Conservation (phyloP, 2,113 vertebrate genomes). For the Galbula dea region DNA sequence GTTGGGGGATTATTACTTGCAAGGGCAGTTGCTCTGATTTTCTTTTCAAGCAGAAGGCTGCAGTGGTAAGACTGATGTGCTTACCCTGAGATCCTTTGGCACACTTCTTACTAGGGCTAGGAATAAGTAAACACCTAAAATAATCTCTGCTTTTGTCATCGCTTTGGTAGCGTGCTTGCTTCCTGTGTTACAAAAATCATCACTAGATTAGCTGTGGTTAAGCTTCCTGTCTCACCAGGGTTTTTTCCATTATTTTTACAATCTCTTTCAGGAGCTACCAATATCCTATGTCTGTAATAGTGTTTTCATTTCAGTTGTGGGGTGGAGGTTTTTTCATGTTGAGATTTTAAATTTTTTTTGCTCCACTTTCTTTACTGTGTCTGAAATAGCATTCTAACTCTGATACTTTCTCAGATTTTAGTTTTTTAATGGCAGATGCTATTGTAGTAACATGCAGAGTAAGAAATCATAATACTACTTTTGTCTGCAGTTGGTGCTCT, state of each 20-base stretch:
- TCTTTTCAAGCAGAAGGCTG: not conserved
- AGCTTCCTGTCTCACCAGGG: slow-evolving; percentile 38
- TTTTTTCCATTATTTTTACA: slow-evolving; percentile 50
- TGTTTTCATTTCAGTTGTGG: not conserved
- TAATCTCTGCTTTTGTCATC: slow-evolving; percentile 44
- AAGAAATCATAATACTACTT: not conserved
- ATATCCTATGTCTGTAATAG: slow-evolving; percentile 17
- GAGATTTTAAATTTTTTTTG: not conserved
- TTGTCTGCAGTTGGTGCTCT: not conserved
- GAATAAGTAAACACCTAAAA: slow-evolving; percentile 35
- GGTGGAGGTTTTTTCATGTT: not conserved
- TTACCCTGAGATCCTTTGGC: not conserved
- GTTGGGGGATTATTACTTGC: not conserved
- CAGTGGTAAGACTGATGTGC: not conserved
- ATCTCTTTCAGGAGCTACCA: not conserved
- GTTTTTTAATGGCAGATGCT: not conserved
- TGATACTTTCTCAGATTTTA: not conserved
- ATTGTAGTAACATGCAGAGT: not conserved
- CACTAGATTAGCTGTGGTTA: slow-evolving; percentile 31
- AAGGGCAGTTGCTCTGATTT: not conserved
- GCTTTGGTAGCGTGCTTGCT: not conserved
- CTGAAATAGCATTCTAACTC: not conserved
- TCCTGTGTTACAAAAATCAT: slow-evolving; percentile 36
- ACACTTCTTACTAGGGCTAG: not conserved
- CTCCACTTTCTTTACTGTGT: not conserved